Conservation (phyloP, 2,113 vertebrate genomes). For the Paratilapia polleni region DNA sequence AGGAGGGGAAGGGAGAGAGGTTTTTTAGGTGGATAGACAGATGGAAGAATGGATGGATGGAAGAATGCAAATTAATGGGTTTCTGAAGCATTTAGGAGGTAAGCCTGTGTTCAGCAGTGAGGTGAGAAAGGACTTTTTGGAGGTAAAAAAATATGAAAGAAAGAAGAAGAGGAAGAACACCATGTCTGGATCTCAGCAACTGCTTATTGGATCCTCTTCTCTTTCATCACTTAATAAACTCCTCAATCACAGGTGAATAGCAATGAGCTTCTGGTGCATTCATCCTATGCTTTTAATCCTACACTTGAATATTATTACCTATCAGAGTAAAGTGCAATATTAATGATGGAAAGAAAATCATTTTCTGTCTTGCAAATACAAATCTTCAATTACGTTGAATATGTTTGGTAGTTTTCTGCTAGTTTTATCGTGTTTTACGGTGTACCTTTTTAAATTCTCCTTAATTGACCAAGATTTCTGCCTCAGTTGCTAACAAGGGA, state of each 20-base stretch:
- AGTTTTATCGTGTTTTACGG: not conserved
- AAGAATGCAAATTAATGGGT: conserved; percentile 56
- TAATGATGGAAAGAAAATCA: not conserved
- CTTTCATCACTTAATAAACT: conserved; percentile 19
- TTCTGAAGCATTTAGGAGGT: conserved; percentile 26
- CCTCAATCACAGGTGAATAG: conserved; percentile 43
- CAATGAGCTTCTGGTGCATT: conserved; percentile 22
- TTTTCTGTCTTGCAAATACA: not conserved
- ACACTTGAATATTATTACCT: conserved; percentile 43
- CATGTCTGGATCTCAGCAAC: not conserved
- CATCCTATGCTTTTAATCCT: conserved; percentile 5
- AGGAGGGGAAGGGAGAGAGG: conserved; percentile 34
- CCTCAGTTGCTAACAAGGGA: not conserved
- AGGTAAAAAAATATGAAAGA: conserved; percentile 1
- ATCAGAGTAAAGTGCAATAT: conserved; percentile 8
- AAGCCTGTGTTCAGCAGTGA: not conserved
- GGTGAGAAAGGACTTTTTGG: conserved; percentile 31
- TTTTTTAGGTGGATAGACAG: conserved; percentile 50
- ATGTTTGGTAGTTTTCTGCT: not conserved
- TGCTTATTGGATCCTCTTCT: conserved; percentile 29
- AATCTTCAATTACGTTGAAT: not conserved
- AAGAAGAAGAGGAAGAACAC: not conserved
- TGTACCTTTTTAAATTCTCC: not conserved
- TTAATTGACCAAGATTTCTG: conserved; percentile 11
- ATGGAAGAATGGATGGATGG: conserved; percentile 33